Evolutionary conservation across 2,113 vertebrate genomes (phyloP).

Genomic region (Harpagus bidentatus): DNA sequence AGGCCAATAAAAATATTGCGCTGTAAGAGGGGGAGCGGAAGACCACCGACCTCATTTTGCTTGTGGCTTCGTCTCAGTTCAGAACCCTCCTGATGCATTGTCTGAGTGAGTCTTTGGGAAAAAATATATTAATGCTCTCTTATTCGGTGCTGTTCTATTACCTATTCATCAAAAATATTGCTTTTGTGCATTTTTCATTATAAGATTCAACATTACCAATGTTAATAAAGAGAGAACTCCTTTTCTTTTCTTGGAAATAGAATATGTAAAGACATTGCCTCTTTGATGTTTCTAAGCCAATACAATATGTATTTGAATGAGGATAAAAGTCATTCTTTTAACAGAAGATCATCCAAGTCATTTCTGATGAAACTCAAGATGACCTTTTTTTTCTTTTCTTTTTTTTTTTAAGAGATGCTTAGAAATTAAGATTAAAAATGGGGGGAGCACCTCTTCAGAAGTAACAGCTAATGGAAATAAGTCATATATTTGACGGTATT

Average conservation of each 20-base stretch:
- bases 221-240: conserved; percentile 78
- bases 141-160: conserved; percentile 69
- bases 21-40: not conserved
- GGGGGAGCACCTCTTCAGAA: not conserved
- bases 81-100: conserved; percentile 17
- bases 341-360: conserved; percentile 56
- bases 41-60: not conserved
- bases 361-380: conserved; percentile 63
- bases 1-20: not conserved
- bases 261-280: conserved; percentile 76
- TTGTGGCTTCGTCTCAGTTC: not conserved
- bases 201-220: conserved; percentile 80
- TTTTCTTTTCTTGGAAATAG: conserved; percentile 75
- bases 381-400: not conserved
- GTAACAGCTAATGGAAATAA: not conserved
- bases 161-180: conserved; percentile 80
- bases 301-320: conserved; percentile 80
- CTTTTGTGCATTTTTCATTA: conserved; percentile 84
- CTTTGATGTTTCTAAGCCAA: conserved; percentile 81
- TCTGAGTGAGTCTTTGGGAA: conserved; percentile 6
- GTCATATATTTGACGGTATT: not conserved
- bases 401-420: not conserved
- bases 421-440: not conserved
- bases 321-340: conserved; percentile 74
- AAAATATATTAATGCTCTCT: conserved; percentile 56